Base-by-base conservation (phyloP, 2,888 invertebrate genomes). In the Neoitamus cyanurus region DNA sequence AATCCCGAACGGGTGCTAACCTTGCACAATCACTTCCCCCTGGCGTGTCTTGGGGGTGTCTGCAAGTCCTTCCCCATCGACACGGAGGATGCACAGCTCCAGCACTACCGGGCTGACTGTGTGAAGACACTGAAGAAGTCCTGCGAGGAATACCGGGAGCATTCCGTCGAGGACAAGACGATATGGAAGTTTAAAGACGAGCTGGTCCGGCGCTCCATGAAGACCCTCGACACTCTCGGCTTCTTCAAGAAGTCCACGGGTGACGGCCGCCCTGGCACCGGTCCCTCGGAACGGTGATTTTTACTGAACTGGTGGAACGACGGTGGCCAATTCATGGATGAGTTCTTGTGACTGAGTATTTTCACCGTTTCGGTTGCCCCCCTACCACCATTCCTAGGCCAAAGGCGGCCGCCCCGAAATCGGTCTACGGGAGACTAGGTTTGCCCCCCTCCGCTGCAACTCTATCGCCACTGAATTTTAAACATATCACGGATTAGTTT, bases 101-200 rank as follows among this genome's bases (percentile, higher is more conserved):
- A 98, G 90, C 98, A 98, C 91, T 98, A 98, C 92, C 94, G 98
- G 85, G 97, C 96, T 34, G 97, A 97, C 92, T 98, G 98, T 92
- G 97, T 97, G 6, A 95, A 95, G 88, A 96, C 96, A 84, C 92
- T 97, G 87, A 96, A 96, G 92, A 97, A 97, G 92, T 93, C 94
- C 68, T 98, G 97, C 92, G 94, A 94, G 83, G 95, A 97, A 89
- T 97, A 95, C 90, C 93, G 96, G 85, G 95, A 96, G 89, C 94
- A 96, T 88, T 95, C 96, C 84, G 94, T 96, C 84, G 94, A 96
- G 90, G 97, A 98, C 91, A 94, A 95, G 36, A 95, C 96, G 83
- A 95, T 98, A 88, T 97, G 97, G 97, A 95, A 95, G 89, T 97
- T 95, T 92, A 96, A 96, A 89, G 95, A 95, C 78, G 93, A 94